Evolutionary conservation across 2,113 vertebrate species (phyloP).

Genomic region (Leucosticte australis): DNA sequence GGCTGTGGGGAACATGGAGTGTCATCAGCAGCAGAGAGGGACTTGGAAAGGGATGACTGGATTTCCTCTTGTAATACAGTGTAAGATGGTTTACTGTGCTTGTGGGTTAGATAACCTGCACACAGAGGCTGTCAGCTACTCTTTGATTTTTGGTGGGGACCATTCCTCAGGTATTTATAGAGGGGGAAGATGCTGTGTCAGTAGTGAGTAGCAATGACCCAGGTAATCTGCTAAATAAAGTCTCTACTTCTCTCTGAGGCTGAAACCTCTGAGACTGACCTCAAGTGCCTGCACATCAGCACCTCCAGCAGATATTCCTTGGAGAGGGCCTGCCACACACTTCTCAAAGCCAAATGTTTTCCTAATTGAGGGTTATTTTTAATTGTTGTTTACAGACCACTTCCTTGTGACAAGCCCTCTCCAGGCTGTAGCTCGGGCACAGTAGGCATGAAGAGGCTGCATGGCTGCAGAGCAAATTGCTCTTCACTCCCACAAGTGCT

Average conservation of each 20-base stretch:
- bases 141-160: background rate
- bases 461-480: constrained; percentile 21
- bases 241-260: background rate
- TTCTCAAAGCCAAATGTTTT: background rate
- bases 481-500: background rate
- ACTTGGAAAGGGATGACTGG: constrained; percentile 19
- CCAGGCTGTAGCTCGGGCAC: background rate
- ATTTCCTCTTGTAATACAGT: constrained; percentile 45
- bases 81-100: constrained; percentile 2
- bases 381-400: constrained; percentile 33
- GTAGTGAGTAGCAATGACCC: background rate
- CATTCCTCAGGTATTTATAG: background rate
- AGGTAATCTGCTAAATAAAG: background rate
- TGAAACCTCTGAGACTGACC: background rate
- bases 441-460: background rate
- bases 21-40: constrained; percentile 28
- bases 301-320: background rate
- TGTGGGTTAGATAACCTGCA: background rate
- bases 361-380: background rate
- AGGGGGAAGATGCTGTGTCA: background rate
- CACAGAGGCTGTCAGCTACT: background rate
- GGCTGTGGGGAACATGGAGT: constrained; percentile 31
- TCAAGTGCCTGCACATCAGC: background rate
- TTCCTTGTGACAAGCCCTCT: constrained; percentile 9
- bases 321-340: background rate